These are phyloP conservation scores for Leptopilina boulardi DNA, from an alignment of 1,140 invertebrate genomes.

Conservation along the genomic window DNA sequence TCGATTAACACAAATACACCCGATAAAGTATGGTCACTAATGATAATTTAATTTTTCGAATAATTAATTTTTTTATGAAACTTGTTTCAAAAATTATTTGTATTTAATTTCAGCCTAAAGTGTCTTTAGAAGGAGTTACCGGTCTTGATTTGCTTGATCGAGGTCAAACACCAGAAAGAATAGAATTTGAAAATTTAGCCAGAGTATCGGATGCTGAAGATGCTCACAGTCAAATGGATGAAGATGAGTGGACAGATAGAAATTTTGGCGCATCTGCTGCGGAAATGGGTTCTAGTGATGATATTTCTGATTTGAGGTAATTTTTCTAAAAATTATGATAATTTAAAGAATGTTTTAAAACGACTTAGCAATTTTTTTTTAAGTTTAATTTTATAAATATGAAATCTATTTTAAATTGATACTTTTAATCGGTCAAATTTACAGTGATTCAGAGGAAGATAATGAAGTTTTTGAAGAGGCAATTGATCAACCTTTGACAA, in stretches of 20 bases:
- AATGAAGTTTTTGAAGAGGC: conserved; percentile 81
- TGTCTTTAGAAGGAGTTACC: conserved; percentile 72
- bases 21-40: conserved; percentile 63
- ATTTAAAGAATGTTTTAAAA: no score
- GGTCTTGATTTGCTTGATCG: conserved; percentile 80
- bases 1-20: conserved; percentile 63
- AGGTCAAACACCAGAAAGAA: conserved; percentile 87
- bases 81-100: conserved; percentile 14
- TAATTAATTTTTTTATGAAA: conserved; percentile 16
- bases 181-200: conserved; percentile 84
- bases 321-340: conserved; percentile 1
- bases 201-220: conserved; percentile 83
- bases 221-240: conserved; percentile 88
- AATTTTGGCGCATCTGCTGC: conserved; percentile 89
- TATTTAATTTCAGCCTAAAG: conserved; percentile 58
- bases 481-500: conserved; percentile 79
- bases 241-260: conserved; percentile 94
- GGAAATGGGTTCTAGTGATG: conserved; percentile 84
- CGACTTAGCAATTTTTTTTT: no score
- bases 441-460: conserved; percentile 78
- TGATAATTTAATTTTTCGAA: not conserved
- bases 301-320: conserved; percentile 83
- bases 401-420: not conserved
- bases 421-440: conserved; percentile 32
- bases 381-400: no score